Evolutionary conservation across 2,797 vertebrate species (phyloP).

Genomic region (Syngnathus rostellatus): DNA sequence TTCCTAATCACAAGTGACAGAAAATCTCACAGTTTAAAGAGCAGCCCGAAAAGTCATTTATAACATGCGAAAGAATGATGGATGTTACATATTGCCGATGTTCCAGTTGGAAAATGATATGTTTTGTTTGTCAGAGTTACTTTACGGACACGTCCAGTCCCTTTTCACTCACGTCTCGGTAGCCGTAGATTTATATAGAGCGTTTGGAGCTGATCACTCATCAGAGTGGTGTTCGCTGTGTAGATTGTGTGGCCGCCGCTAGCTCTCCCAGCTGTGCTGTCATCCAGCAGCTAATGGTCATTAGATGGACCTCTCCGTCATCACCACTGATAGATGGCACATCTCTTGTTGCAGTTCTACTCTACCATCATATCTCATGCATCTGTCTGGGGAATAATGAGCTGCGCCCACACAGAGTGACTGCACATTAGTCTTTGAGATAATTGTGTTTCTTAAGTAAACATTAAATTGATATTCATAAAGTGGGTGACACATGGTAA

Average conservation of each 20-base stretch:
- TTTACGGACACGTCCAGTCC: conserved; percentile 50
- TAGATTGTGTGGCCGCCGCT: conserved; percentile 57
- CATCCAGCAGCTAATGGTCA: conserved; percentile 68
- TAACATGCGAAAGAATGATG: conserved; percentile 57
- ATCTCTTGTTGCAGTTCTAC: conserved; percentile 62
- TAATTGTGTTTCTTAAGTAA: conserved; percentile 61
- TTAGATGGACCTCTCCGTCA: conserved; percentile 70
- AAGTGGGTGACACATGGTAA: conserved; percentile 23
- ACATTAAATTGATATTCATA: conserved; percentile 54
- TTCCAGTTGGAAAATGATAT: conserved; percentile 58
- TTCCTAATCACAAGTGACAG: conserved; percentile 49
- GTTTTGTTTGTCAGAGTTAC: conserved; percentile 61
- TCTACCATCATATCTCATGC: conserved; percentile 57
- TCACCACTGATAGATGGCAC: conserved; percentile 64
- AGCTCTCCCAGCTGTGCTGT: conserved; percentile 68
- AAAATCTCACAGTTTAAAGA: conserved; percentile 61
- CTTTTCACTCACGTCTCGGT: conserved; percentile 55
- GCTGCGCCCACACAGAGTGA: conserved; percentile 53
- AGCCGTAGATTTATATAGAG: conserved; percentile 61
- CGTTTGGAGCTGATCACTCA: conserved; percentile 67
- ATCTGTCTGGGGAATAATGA: conserved; percentile 63
- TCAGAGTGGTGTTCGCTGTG: conserved; percentile 56
- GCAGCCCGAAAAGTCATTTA: conserved; percentile 45
- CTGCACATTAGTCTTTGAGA: conserved; percentile 61
- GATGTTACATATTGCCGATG: conserved; percentile 52